phyloP scores from a whole-genome alignment of 2,113 vertebrate species.

The Oncorhynchus clarkii region DNA sequence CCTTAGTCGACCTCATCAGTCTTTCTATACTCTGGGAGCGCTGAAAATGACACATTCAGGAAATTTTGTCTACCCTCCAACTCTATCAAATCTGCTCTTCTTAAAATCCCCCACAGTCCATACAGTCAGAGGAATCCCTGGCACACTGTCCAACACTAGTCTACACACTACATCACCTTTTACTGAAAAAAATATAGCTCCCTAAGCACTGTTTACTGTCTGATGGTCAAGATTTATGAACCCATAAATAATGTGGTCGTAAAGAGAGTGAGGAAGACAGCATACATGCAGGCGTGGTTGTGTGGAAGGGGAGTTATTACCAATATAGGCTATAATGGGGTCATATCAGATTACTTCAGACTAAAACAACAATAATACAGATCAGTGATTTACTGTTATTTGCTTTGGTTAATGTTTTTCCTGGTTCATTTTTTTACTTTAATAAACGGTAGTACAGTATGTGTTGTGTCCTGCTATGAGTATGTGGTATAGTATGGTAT shows the following conservation, averaged over 20 bases:
- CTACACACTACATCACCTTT: neutral
- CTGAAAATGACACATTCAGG: constrained; percentile 45
- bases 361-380: neutral
- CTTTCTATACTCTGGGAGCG: constrained; percentile 28
- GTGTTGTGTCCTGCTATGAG: neutral
- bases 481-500: neutral
- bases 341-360: neutral
- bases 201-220: neutral
- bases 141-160: neutral
- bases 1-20: neutral
- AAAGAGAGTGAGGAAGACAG: constrained; percentile 3
- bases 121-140: neutral
- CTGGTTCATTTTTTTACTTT: neutral
- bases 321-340: neutral
- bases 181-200: neutral
- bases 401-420: constrained; percentile 2
- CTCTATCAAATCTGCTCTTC: neutral
- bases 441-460: neutral
- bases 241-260: neutral
- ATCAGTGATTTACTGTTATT: constrained; percentile 22
- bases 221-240: neutral
- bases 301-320: constrained; percentile 5
- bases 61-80: neutral
- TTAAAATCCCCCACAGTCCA: constrained; percentile 1
- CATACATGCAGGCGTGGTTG: constrained; percentile 25